These are phyloP conservation scores for Hemicentrotus pulcherrimus DNA, from an alignment of 35 echinoderm and acorn worm species.

Conservation along the genomic window DNA sequence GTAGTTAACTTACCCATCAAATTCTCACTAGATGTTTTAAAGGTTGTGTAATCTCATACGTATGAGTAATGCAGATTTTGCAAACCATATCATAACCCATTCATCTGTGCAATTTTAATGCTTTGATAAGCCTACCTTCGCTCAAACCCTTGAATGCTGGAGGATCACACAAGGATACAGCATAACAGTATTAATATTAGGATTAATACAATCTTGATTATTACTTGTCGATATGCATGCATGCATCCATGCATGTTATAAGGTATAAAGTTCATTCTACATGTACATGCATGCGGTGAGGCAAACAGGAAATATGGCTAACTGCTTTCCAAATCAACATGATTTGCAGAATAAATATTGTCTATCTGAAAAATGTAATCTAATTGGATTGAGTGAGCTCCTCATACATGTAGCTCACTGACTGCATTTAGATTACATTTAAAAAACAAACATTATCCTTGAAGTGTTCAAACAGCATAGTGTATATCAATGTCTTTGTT, in stretches of 20 bases:
- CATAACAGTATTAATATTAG: constrained; percentile 37
- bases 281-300: background rate
- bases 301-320: background rate
- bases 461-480: too few relatives aligned
- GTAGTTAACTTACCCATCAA: too few relatives aligned
- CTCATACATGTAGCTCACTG: background rate
- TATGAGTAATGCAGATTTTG: too few relatives aligned
- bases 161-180: constrained; percentile 20
- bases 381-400: background rate
- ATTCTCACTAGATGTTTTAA: too few relatives aligned
- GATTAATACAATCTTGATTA: background rate
- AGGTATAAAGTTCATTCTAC: background rate
- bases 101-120: background rate
- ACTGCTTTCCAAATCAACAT: background rate
- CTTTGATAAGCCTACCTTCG: constrained; percentile 19
- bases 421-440: background rate
- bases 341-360: background rate
- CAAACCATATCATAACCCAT: background rate
- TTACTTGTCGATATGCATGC: background rate
- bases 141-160: constrained; percentile 53
- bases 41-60: too few relatives aligned
- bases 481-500: too few relatives aligned
- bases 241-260: background rate
- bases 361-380: background rate
- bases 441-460: background rate